Evolutionary conservation across 1,140 invertebrate species (phyloP).

Genomic region (Onthophagus taurus): DNA sequence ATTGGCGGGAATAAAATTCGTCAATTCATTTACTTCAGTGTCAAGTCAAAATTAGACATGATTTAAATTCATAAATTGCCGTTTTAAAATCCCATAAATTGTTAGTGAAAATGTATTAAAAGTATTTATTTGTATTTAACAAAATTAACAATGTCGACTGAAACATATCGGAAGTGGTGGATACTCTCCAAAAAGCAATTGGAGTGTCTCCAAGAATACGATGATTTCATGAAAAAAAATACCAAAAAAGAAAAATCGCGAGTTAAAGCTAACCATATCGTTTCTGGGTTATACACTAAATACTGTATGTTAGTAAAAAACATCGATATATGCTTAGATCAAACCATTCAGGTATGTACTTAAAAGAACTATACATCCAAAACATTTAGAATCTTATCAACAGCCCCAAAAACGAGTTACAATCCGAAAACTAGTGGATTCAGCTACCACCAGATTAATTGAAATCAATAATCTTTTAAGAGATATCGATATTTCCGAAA

Average conservation of each 20-base stretch:
- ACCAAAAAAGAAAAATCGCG: conserved; percentile 19
- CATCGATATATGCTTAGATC: conserved; percentile 29
- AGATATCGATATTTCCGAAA: conserved; percentile 40
- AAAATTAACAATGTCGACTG: conserved; percentile 33
- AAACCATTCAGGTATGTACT: conserved; percentile 24
- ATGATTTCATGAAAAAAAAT: conserved; percentile 6
- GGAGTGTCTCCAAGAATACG: conserved; percentile 19
- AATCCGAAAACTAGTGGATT: conserved; percentile 30
- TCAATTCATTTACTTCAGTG: too few species aligned
- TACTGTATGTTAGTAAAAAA: conserved; percentile 31
- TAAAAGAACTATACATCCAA: not conserved
- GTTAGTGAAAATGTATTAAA: not conserved
- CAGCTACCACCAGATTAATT: conserved; percentile 26
- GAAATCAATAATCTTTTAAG: conserved; percentile 39
- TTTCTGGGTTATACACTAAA: conserved; percentile 29
- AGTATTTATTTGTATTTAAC: not conserved
- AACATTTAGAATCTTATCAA: not conserved
- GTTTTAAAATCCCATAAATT: not conserved
- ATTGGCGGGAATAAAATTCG: too few species aligned
- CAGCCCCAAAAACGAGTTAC: conserved; percentile 29
- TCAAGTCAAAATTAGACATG: conserved; percentile 3
- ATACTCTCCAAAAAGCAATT: conserved; percentile 25
- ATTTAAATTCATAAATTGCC: conserved; percentile 5
- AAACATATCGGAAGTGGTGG: conserved; percentile 34
- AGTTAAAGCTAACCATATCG: conserved; percentile 21